A percentile compares a stretch with the other conserved stretches of the same genome.
Evolutionary conservation across 2,113 vertebrate genomes (phyloP).

Genomic region (Uria lomvia): DNA sequence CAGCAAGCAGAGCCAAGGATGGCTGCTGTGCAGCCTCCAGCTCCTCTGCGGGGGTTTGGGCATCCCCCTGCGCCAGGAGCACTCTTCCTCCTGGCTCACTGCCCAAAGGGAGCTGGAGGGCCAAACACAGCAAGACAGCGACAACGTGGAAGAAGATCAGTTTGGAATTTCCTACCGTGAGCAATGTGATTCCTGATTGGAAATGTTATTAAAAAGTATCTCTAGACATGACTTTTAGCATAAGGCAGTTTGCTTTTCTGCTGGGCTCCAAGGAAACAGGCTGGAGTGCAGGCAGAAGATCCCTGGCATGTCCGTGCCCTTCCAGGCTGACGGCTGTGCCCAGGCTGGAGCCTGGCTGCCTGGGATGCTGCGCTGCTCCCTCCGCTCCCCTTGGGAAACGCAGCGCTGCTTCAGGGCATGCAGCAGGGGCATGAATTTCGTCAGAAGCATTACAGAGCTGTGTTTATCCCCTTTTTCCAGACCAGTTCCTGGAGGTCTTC

Average conservation of each 20-base stretch:
- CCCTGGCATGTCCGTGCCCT: fast-evolving
- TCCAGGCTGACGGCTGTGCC: not conserved
- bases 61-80: not conserved
- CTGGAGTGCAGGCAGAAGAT: not conserved
- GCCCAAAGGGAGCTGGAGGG: not conserved
- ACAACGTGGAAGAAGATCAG: not conserved
- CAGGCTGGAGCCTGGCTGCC: not conserved
- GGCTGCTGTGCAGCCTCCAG: not conserved
- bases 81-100: fast-evolving
- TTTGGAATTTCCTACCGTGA: not conserved
- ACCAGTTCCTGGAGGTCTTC: not conserved
- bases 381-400: not conserved
- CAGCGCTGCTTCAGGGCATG: fast-evolving
- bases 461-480: not conserved
- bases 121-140: not conserved
- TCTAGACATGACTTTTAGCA: not conserved
- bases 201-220: not conserved
- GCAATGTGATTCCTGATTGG: not conserved
- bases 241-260: not conserved
- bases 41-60: not conserved
- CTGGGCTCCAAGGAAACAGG: fast-evolving
- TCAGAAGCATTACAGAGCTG: not conserved
- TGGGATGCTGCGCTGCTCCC: not conserved
- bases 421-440: fast-evolving
- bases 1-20: fast-evolving